Base-by-base conservation (phyloP, 2,888 invertebrate species). In the Helobdella robusta region DNA sequence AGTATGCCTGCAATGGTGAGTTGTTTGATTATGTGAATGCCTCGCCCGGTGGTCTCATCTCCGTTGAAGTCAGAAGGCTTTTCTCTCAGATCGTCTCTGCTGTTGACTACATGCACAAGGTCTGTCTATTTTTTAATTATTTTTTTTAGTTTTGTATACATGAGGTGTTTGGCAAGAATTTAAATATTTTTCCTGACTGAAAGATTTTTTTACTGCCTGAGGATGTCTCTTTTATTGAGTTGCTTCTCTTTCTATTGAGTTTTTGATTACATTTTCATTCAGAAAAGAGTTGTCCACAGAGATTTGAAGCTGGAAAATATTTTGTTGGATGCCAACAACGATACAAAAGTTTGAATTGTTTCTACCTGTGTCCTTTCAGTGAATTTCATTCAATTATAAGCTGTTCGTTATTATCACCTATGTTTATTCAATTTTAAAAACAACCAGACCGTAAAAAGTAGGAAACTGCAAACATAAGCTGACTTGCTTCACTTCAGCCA, bases 1-100 rank as follows among this genome's bases (percentile, higher is more conserved):
- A 98, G 82, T 97, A 94, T 81, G 97, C 97, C 71, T 89, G 90
- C 68, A 97, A 97, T 67, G 97, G 98, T 67, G 98, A 98, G 82
- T 83, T 98, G 35, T 98, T 97, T 79, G 97, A 95, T 82, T 95
- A 91, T 82, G 85, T 95, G 32, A 91, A 90, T 77, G 89, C 91
- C 78, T 71, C 71, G 64, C 92, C 92, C 83, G 34, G 46, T 8
- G 89, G 91, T 72, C 84, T 97, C 72, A 84, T 85, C 71, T 94
- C 95, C 78, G 87, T 87, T 68, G 95, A 95, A 83, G 93, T 95
- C 0, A 84, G 93, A 73, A 84, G 93, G 75, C 88, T 97, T 82
- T 95, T 95, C 81, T 85, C 95, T 68, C 95, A 95, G 82, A 93
- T 95, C 75, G 88, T 92, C 34, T 93, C 92, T 58, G 94, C 95